Evolutionary conservation across 2,797 vertebrate genomes (phyloP).

Genomic region (Rallus crepitans): DNA sequence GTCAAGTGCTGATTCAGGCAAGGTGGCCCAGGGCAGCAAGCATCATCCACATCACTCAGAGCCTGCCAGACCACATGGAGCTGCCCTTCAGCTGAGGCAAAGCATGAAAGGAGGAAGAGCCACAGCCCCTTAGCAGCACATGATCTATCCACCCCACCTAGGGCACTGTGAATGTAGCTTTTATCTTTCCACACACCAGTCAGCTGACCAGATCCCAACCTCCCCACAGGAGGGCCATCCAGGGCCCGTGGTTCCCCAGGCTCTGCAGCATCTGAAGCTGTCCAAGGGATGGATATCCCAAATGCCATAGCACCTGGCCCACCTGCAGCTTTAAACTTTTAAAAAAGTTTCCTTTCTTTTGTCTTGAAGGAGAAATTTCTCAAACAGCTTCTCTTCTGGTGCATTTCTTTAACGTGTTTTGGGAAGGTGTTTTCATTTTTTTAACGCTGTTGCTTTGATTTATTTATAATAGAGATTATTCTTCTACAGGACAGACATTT

Average conservation of each 20-base stretch:
- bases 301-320: not conserved
- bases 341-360: not conserved
- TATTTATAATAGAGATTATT: not conserved
- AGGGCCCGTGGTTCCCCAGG: not conserved
- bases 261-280: not conserved
- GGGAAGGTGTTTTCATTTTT: not conserved
- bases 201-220: accelerated
- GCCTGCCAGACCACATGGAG: not conserved
- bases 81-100: not conserved
- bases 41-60: not conserved
- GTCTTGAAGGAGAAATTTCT: not conserved
- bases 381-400: not conserved
- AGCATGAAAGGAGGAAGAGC: not conserved
- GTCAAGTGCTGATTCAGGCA: accelerated
- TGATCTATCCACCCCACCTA: not conserved
- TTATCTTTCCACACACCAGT: too few species aligned
- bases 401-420: not conserved
- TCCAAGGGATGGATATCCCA: not conserved
- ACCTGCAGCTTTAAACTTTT: not conserved
- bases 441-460: not conserved
- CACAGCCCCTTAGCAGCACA: not conserved
- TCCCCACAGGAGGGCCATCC: not conserved
- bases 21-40: not conserved
- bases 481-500: not conserved
- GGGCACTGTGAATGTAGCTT: accelerated